Percentiles rank a stretch among this genome's conserved stretches.
Evolutionary conservation across 2,797 vertebrate genomes (phyloP).

Genomic region (Carapus acus): DNA sequence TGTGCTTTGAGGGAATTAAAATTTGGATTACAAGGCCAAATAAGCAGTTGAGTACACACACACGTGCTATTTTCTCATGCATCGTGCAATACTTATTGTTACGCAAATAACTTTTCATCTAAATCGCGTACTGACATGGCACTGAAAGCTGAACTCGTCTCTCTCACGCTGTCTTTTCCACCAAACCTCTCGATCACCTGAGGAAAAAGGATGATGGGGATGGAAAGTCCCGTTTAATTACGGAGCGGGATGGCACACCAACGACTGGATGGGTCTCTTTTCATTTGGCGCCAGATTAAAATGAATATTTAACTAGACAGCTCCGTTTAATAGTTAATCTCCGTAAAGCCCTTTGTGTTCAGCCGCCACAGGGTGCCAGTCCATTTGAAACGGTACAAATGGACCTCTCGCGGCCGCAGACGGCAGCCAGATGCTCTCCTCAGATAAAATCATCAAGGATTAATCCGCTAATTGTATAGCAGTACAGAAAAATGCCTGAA

Average conservation of each 20-base stretch:
- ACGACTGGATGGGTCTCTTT: constrained; percentile 47
- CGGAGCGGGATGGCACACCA: constrained; percentile 38
- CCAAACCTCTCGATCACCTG: constrained; percentile 48
- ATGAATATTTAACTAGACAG: constrained; percentile 76
- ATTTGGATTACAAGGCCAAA: constrained; percentile 39
- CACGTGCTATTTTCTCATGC: constrained; percentile 31
- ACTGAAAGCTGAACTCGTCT: constrained; percentile 28
- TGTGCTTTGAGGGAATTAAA: constrained; percentile 46
- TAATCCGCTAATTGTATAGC: constrained; percentile 50
- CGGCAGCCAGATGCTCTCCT: constrained; percentile 57
- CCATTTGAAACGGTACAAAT: constrained; percentile 60
- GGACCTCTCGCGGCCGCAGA: constrained; percentile 46
- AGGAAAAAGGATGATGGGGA: constrained; percentile 24
- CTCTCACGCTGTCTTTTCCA: constrained; percentile 35
- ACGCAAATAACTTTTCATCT: constrained; percentile 57
- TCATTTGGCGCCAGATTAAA: constrained; percentile 55
- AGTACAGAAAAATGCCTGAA: constrained; percentile 30
- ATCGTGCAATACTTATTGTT: constrained; percentile 50
- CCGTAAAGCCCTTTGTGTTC: constrained; percentile 63
- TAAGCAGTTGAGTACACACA: constrained; percentile 35
- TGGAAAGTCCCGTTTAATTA: constrained; percentile 62
- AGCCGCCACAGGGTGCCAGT: constrained; percentile 53
- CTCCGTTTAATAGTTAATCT: constrained; percentile 74
- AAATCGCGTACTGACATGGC: constrained; percentile 55
- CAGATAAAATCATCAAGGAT: constrained; percentile 54